These are phyloP conservation scores for Hybos culiciformis DNA, from an alignment of 2,888 invertebrate species.

Conservation along the genomic window DNA sequence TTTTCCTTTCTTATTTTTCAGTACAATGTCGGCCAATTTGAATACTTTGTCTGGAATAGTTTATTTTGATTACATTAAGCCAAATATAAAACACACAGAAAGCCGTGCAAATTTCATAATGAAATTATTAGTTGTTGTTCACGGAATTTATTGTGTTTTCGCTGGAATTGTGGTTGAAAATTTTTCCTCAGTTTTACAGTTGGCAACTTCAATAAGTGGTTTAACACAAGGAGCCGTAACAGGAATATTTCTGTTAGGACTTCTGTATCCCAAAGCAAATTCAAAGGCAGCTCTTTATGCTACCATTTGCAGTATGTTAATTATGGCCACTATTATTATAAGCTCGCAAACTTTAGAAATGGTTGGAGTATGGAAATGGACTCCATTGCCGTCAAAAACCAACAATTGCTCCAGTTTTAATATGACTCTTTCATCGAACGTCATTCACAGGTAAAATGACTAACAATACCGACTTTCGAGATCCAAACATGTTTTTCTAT, in stretches of 20 bases:
- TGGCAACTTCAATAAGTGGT: slow-evolving; percentile 35
- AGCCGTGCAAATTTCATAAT: slow-evolving; percentile 38
- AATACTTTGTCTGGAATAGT: slow-evolving; percentile 42
- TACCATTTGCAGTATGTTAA: slow-evolving; percentile 23
- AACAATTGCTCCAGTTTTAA: slow-evolving; percentile 25
- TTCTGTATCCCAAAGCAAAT: slow-evolving; percentile 50
- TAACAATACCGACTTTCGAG: no score
- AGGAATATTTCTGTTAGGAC: slow-evolving; percentile 51
- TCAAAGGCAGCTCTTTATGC: slow-evolving; percentile 27
- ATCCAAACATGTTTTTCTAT: no score
- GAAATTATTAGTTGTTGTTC: slow-evolving; percentile 32
- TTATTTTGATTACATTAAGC: slow-evolving; percentile 43
- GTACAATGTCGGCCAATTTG: slow-evolving; percentile 44
- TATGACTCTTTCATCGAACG: no score
- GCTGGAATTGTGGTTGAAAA: slow-evolving; percentile 36
- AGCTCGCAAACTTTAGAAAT: slow-evolving; percentile 24
- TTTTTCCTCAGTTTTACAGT: slow-evolving; percentile 39
- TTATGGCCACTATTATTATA: slow-evolving; percentile 26
- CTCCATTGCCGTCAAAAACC: slow-evolving; percentile 22
- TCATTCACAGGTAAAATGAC: no score
- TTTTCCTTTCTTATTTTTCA: no score
- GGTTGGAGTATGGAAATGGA: slow-evolving; percentile 23
- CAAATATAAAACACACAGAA: slow-evolving; percentile 31
- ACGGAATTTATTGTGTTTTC: slow-evolving; percentile 46
- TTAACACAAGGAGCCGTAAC: slow-evolving; percentile 45